Conservation (phyloP, 2,797 vertebrate species). For the Etheostoma nigrum region DNA sequence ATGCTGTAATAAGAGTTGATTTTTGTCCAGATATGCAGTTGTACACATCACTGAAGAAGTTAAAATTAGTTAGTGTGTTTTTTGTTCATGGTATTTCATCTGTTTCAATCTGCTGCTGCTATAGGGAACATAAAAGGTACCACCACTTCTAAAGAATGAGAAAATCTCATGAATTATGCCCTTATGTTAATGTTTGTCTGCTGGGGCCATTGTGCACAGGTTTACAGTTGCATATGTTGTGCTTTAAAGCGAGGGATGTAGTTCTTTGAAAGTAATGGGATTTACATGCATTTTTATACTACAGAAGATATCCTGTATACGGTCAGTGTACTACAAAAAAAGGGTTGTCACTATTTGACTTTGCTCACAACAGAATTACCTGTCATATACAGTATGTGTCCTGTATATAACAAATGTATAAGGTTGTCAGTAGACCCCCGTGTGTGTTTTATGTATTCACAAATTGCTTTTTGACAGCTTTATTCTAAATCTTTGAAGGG, state of each 20-base stretch:
- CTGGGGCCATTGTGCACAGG: slow-evolving; percentile 8
- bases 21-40: slow-evolving; percentile 4
- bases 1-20: neutral
- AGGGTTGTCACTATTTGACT: neutral
- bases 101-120: slow-evolving; percentile 4
- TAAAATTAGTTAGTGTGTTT: neutral
- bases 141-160: slow-evolving; percentile 18
- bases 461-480: slow-evolving; percentile 43
- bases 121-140: slow-evolving; percentile 12
- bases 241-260: slow-evolving; percentile 4
- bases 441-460: neutral
- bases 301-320: slow-evolving; percentile 2
- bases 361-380: slow-evolving; percentile 21
- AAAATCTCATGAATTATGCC: slow-evolving; percentile 25
- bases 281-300: slow-evolving; percentile 34
- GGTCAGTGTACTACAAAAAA: neutral
- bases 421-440: slow-evolving; percentile 18
- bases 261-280: slow-evolving; percentile 27
- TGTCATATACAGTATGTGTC: slow-evolving; percentile 25
- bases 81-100: neutral
- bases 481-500: slow-evolving; percentile 44
- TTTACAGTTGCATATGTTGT: slow-evolving; percentile 17
- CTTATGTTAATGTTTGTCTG: slow-evolving; percentile 10
- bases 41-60: neutral
- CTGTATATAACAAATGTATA: neutral